Conservation (phyloP, 1,140 invertebrate species). For the Habropoda laboriosa region DNA sequence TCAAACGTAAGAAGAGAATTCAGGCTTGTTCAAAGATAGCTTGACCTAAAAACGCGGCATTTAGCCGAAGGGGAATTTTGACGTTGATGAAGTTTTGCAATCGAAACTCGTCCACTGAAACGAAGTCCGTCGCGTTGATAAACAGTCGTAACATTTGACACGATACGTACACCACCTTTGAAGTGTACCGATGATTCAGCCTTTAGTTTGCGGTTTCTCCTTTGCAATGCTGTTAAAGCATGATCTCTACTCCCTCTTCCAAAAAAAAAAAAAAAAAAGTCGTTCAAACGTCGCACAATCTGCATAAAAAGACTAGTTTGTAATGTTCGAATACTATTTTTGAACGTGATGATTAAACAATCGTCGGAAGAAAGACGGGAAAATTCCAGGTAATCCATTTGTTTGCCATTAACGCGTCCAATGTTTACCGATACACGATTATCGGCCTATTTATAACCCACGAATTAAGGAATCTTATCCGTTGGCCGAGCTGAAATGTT, state of each 20-base stretch:
- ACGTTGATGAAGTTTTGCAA: not conserved
- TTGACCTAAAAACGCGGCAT: not conserved
- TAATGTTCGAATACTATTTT: not conserved
- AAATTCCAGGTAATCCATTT: slow-evolving; percentile 9
- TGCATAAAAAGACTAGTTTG: not conserved
- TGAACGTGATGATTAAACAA: not conserved
- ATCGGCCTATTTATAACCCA: slow-evolving; percentile 4
- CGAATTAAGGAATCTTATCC: slow-evolving; percentile 29
- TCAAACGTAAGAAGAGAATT: too few relatives aligned
- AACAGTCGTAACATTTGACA: not conserved
- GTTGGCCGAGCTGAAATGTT: not conserved
- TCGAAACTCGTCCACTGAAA: not conserved
- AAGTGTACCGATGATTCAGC: not conserved
- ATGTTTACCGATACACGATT: not conserved
- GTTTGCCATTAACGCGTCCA: not conserved
- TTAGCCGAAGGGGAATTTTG: not conserved
- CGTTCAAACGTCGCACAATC: too few relatives aligned
- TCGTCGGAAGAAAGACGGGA: not conserved
- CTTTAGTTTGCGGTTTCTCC: too few relatives aligned
- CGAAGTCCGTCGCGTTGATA: not conserved
- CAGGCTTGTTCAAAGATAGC: not conserved
- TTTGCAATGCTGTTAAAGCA: not conserved
- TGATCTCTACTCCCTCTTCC: too few relatives aligned
- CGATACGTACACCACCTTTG: not conserved
- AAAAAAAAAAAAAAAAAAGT: too few relatives aligned